Evolutionary conservation across 2,797 vertebrate genomes (phyloP).

Genomic region (Acestrorhynchus altus): DNA sequence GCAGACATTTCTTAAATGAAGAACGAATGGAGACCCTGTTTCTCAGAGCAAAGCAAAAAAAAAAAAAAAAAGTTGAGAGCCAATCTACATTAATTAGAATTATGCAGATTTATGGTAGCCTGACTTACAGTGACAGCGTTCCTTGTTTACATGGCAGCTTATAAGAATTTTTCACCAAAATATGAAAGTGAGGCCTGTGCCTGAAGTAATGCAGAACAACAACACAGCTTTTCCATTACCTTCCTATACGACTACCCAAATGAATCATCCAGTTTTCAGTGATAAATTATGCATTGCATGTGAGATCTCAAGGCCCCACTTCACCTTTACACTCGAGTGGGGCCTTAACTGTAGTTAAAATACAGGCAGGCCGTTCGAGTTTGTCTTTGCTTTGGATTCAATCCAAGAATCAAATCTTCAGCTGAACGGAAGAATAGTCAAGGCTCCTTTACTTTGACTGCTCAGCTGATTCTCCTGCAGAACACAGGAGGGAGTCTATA

Average conservation of each 20-base stretch:
- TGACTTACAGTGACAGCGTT: background rate
- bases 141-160: background rate
- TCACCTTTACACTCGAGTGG: background rate
- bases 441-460: conserved; percentile 11
- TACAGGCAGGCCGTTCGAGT: background rate
- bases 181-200: background rate
- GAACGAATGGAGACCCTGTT: too few relatives aligned
- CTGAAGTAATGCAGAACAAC: conserved; percentile 2
- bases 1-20: too few relatives aligned
- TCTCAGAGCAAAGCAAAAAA: too few relatives aligned
- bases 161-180: background rate
- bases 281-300: conserved; percentile 17
- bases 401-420: conserved; percentile 9
- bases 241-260: background rate
- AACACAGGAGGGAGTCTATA: conserved; percentile 40
- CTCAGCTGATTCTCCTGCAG: conserved; percentile 13
- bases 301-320: background rate
- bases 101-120: background rate
- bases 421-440: background rate
- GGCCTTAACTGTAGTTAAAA: conserved; percentile 2
- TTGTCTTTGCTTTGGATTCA: background rate
- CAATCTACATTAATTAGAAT: background rate
- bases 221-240: background rate
- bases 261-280: background rate
- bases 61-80: too few relatives aligned